Conservation (phyloP, 2,888 invertebrate species). For the Scaeva pyrastri region DNA sequence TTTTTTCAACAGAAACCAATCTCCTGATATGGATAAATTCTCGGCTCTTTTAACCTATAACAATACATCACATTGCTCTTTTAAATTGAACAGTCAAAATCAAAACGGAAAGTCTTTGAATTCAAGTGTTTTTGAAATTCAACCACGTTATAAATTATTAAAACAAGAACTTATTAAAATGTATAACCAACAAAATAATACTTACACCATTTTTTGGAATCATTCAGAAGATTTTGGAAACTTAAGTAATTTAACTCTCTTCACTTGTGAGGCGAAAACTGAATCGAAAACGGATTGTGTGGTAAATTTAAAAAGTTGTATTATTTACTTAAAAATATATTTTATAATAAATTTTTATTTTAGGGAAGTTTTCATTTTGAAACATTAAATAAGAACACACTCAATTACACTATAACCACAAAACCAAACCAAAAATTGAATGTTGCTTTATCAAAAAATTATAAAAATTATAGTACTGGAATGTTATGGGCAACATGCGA, state of each 20-base stretch:
- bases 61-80: constrained; percentile 77
- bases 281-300: constrained; percentile 87
- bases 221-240: constrained; percentile 83
- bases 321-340: neutral
- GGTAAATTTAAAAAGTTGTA: constrained; percentile 77
- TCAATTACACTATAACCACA: constrained; percentile 82
- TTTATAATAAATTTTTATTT: constrained; percentile 21
- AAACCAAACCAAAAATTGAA: constrained; percentile 85
- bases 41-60: constrained; percentile 78
- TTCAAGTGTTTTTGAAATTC: constrained; percentile 78
- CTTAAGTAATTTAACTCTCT: constrained; percentile 90
- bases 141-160: constrained; percentile 52
- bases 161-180: constrained; percentile 88
- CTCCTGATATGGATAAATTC: constrained; percentile 77
- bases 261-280: constrained; percentile 88
- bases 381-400: constrained; percentile 82
- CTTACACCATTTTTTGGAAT: constrained; percentile 91
- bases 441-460: constrained; percentile 93
- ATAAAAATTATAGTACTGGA: constrained; percentile 89
- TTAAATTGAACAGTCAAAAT: constrained; percentile 80
- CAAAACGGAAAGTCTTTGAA: constrained; percentile 78
- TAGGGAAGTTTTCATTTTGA: constrained; percentile 87
- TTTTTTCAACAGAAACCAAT: constrained; percentile 27
- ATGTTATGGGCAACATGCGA: constrained; percentile 93
- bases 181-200: constrained; percentile 87